Conservation (phyloP, 2,888 invertebrate genomes). For the Pyrochroa serraticornis region DNA sequence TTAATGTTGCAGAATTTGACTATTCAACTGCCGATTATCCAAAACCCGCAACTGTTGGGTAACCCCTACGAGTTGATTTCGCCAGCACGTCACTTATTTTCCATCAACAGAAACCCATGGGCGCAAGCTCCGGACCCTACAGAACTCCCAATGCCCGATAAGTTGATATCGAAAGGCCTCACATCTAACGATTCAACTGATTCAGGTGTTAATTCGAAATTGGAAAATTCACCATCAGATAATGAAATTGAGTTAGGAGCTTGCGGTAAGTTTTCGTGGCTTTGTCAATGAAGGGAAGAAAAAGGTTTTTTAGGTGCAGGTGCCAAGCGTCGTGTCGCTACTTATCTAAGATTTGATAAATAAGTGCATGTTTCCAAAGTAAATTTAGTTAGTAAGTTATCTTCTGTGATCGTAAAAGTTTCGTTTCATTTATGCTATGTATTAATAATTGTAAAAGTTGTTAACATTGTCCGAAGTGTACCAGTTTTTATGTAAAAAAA, state of each 20-base stretch:
- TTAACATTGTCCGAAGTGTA: slow-evolving; percentile 32
- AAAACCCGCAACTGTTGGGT: slow-evolving; percentile 49
- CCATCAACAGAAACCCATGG: slow-evolving; percentile 44
- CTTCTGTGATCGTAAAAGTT: slow-evolving; percentile 36
- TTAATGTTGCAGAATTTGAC: slow-evolving; percentile 44
- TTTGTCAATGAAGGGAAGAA: slow-evolving; percentile 33
- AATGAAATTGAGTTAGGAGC: slow-evolving; percentile 36
- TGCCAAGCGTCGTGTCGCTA: slow-evolving; percentile 33
- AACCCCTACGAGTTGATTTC: slow-evolving; percentile 51
- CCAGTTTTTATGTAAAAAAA: slow-evolving; percentile 10
- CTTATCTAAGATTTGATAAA: slow-evolving; percentile 40
- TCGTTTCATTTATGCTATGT: slow-evolving; percentile 18
- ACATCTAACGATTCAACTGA: slow-evolving; percentile 50
- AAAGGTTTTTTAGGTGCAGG: slow-evolving; percentile 15
- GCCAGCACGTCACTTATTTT: slow-evolving; percentile 49
- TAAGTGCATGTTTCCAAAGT: slow-evolving; percentile 26
- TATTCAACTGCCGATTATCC: slow-evolving; percentile 51
- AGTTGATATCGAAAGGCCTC: slow-evolving; percentile 52
- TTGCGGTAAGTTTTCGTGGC: slow-evolving; percentile 32
- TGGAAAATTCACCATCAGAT: slow-evolving; percentile 43
- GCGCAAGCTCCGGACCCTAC: slow-evolving; percentile 51
- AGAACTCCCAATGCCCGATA: slow-evolving; percentile 56
- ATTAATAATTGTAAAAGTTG: slow-evolving; percentile 35
- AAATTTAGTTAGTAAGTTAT: slow-evolving; percentile 23
- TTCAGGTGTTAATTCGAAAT: slow-evolving; percentile 50